phyloP scores from a whole-genome alignment of 2,888 invertebrate species.

The Calameuta filiformis region DNA sequence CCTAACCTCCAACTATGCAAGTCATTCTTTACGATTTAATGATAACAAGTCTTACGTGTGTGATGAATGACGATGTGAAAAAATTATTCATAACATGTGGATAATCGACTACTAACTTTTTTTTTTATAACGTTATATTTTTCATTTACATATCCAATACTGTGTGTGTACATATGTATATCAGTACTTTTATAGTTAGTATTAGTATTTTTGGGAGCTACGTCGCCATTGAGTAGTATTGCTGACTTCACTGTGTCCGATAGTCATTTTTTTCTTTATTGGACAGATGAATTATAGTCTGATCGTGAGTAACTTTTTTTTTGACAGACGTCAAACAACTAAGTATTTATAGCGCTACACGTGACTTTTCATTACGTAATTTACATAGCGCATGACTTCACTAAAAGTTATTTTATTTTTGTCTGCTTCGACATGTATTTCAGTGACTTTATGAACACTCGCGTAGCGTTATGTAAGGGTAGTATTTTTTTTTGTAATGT shows the following conservation, averaged over 20 bases:
- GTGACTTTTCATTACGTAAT: too few relatives aligned
- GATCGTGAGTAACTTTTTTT: too few relatives aligned
- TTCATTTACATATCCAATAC: background rate
- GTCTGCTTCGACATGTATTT: too few relatives aligned
- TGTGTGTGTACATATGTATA: background rate
- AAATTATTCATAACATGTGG: too few relatives aligned
- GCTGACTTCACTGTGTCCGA: background rate
- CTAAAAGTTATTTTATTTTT: too few relatives aligned
- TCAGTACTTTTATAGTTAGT: background rate
- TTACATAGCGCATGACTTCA: too few relatives aligned
- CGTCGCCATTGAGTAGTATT: background rate
- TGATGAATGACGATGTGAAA: background rate
- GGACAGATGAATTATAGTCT: too few relatives aligned
- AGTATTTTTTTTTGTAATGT: background rate
- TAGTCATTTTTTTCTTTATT: too few relatives aligned
- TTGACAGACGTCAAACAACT: too few relatives aligned
- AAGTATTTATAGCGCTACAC: too few relatives aligned
- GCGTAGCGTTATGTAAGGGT: too few relatives aligned
- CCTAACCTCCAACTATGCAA: background rate
- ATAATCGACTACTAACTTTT: background rate
- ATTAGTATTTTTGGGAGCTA: background rate
- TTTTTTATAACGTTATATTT: background rate
- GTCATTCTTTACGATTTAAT: background rate
- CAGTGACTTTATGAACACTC: too few relatives aligned
- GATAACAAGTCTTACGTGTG: background rate